Evolutionary conservation across 2,888 invertebrate genomes (phyloP).

Genomic region (Doris montereyensis): DNA sequence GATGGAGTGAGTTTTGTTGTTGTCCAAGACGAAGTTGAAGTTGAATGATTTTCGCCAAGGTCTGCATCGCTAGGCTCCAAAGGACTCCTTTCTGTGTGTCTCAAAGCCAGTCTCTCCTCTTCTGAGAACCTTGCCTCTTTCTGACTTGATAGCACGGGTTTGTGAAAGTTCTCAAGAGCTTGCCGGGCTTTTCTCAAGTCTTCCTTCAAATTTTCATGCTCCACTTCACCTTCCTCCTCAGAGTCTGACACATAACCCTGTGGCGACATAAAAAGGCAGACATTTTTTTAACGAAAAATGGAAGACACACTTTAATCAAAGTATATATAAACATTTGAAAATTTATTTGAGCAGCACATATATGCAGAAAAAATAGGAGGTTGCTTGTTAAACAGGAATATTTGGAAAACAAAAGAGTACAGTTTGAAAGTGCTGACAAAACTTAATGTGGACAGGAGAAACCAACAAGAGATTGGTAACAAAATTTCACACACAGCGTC

Average conservation of each 20-base stretch:
- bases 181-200: slow-evolving; percentile 41
- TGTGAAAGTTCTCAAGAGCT: not conserved
- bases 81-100: not conserved
- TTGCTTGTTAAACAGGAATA: too few relatives aligned
- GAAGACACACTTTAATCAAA: too few relatives aligned
- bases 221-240: slow-evolving; percentile 71
- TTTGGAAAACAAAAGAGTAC: too few relatives aligned
- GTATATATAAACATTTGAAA: too few relatives aligned
- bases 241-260: slow-evolving; percentile 65
- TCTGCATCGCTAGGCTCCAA: slow-evolving; percentile 1
- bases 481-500: too few relatives aligned
- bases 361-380: too few relatives aligned
- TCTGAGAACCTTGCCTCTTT: not conserved
- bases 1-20: slow-evolving; percentile 34
- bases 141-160: too few relatives aligned
- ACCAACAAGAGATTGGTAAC: too few relatives aligned
- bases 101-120: not conserved
- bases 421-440: too few relatives aligned
- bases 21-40: not conserved
- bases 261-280: not conserved
- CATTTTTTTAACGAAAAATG: too few relatives aligned
- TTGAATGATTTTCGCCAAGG: slow-evolving; percentile 13
- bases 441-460: too few relatives aligned
- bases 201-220: slow-evolving; percentile 53
- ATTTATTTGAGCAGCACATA: too few relatives aligned